A percentile compares a stretch with the other conserved stretches of the same genome.
Evolutionary conservation across 2,888 invertebrate genomes (phyloP).

Genomic region (Latheticus oryzae): DNA sequence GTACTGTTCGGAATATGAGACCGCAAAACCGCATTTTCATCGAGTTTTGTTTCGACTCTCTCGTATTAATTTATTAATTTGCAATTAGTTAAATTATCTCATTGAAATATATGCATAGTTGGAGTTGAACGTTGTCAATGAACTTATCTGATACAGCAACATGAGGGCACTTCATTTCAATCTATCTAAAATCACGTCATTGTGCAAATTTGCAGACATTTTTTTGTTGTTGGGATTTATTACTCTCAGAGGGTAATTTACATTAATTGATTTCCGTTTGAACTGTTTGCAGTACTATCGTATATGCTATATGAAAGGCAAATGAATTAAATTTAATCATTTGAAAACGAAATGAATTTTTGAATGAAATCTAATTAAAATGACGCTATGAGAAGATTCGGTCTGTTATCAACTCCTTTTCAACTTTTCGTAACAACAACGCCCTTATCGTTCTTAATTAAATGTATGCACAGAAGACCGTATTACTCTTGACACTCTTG

Average conservation of each 20-base stretch:
- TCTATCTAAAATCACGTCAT: no score
- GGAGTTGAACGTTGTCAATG: constrained; percentile 2
- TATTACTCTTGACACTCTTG: constrained; percentile 17
- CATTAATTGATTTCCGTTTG: not conserved
- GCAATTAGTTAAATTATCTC: constrained; percentile 21
- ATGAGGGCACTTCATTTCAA: not conserved
- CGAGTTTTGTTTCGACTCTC: constrained; percentile 4
- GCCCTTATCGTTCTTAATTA: constrained; percentile 35
- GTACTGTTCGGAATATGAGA: constrained; percentile 2
- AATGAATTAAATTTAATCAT: no score
- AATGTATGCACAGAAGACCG: constrained; percentile 30
- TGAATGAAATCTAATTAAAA: constrained; percentile 14
- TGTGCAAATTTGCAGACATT: constrained; percentile 3
- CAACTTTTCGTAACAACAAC: constrained; percentile 25
- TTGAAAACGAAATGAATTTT: no score
- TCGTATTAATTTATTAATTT: constrained; percentile 12
- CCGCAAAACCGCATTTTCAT: constrained; percentile 14
- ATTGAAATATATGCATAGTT: no score
- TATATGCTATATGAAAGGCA: no score
- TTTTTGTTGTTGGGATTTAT: not conserved
- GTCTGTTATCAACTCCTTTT: constrained; percentile 9
- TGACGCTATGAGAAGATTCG: not conserved
- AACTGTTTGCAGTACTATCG: constrained; percentile 1
- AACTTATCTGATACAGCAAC: not conserved
- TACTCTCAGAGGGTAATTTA: not conserved